A percentile compares a stretch with the other conserved stretches of the same genome.
Evolutionary conservation across 2,888 invertebrate genomes (phyloP).

Genomic region (Microctonus brassicae): DNA sequence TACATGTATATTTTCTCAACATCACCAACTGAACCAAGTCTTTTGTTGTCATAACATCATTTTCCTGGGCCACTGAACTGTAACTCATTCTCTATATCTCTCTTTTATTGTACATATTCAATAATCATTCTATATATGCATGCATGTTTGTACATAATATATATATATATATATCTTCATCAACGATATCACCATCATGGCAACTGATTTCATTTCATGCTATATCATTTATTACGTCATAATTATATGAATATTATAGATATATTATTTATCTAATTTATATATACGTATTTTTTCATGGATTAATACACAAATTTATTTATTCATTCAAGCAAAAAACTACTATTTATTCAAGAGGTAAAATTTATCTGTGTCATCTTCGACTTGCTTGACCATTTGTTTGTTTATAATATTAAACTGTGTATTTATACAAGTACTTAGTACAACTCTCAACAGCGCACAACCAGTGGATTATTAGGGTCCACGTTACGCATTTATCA

Average conservation of each 20-base stretch:
- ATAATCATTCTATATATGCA: too few species aligned
- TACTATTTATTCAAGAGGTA: not conserved
- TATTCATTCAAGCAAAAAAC: not conserved
- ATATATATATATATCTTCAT: too few species aligned
- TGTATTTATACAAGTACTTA: constrained; percentile 63
- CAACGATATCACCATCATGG: too few species aligned
- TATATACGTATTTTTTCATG: too few species aligned
- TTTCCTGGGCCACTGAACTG: constrained; percentile 43
- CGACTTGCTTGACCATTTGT: constrained; percentile 42
- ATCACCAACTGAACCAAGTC: constrained; percentile 41
- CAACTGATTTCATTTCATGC: too few species aligned
- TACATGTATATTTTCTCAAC: constrained; percentile 28
- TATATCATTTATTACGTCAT: too few species aligned
- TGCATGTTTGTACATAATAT: too few species aligned
- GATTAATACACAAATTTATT: too few species aligned
- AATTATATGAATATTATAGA: too few species aligned
- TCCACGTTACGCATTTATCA: constrained; percentile 19
- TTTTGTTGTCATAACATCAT: constrained; percentile 50
- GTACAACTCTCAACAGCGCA: constrained; percentile 49
- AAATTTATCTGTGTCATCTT: not conserved
- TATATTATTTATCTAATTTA: too few species aligned
- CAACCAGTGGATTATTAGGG: constrained; percentile 19
- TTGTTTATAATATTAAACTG: constrained; percentile 59
- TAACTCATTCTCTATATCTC: constrained; percentile 37
- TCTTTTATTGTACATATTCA: too few species aligned